A percentile compares a stretch with the other conserved stretches of the same genome.
Evolutionary conservation across 1,140 invertebrate species (phyloP).

Genomic region (Eulimnadia texana): DNA sequence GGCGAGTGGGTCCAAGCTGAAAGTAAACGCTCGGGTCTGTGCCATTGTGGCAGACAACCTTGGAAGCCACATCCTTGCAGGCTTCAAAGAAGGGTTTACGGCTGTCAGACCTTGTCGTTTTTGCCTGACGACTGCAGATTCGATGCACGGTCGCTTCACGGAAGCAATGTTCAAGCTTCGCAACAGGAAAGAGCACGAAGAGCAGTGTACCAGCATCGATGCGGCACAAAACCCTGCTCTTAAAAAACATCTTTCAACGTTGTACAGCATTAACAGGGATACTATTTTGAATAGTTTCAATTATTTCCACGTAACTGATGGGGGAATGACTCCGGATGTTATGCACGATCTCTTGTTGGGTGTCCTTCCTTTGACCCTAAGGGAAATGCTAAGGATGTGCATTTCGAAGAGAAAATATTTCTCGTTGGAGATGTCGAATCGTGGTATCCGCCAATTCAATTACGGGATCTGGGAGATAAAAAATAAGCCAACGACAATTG

Average conservation of each 20-base stretch:
- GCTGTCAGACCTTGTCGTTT: neutral
- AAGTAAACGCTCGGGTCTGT: neutral
- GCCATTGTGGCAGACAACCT: neutral
- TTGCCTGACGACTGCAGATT: neutral
- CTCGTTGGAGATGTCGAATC: constrained; percentile 8
- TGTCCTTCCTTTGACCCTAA: constrained; percentile 7
- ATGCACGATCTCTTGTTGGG: constrained; percentile 16
- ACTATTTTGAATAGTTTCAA: constrained; percentile 15
- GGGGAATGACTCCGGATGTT: constrained; percentile 3
- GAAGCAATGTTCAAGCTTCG: neutral
- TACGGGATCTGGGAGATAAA: constrained; percentile 11
- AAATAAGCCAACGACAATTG: constrained; percentile 14
- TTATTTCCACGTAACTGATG: constrained; percentile 6
- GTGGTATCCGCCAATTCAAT: neutral
- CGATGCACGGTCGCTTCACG: neutral
- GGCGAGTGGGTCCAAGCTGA: neutral
- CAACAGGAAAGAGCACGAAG: neutral
- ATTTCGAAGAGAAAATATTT: constrained; percentile 8
- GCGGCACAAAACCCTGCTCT: neutral
- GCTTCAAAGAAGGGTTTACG: neutral
- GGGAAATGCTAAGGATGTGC: neutral
- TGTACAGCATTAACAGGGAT: constrained; percentile 9
- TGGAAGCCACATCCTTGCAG: neutral
- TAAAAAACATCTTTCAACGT: neutral
- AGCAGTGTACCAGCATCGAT: neutral